These are phyloP conservation scores for Novumbra hubbsi DNA, from an alignment of 2,797 vertebrate genomes.

Conservation along the genomic window DNA sequence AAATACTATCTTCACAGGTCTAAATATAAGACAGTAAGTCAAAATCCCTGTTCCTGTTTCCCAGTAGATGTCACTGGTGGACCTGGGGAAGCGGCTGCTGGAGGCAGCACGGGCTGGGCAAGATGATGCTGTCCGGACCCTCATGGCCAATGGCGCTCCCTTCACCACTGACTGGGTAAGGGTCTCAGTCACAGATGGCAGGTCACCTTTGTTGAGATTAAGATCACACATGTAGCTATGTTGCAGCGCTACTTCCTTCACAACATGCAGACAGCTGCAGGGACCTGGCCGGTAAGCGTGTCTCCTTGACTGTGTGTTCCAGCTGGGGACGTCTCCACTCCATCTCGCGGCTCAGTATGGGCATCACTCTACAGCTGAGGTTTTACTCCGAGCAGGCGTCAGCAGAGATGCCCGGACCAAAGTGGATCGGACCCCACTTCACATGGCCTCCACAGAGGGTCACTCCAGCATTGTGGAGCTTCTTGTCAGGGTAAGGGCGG, in stretches of 20 bases:
- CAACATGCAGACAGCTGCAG: not conserved
- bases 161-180: slow-evolving; percentile 78
- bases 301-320: slow-evolving; percentile 8
- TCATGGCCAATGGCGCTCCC: slow-evolving; percentile 75
- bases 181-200: not conserved
- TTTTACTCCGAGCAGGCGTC: slow-evolving; percentile 76
- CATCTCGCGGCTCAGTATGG: slow-evolving; percentile 77
- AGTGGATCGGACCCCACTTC: slow-evolving; percentile 80
- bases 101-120: slow-evolving; percentile 73
- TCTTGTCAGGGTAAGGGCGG: slow-evolving; percentile 61
- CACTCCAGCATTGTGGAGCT: slow-evolving; percentile 71
- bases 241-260: not conserved
- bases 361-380: slow-evolving; percentile 77
- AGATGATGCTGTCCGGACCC: slow-evolving; percentile 73
- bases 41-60: slow-evolving; percentile 1
- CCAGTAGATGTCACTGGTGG: slow-evolving; percentile 78
- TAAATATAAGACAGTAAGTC: not conserved
- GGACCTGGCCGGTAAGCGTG: not conserved
- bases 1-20: not conserved
- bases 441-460: slow-evolving; percentile 53
- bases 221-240: not conserved
- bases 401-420: slow-evolving; percentile 80
- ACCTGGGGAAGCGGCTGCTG: slow-evolving; percentile 71
- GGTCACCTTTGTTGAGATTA: no score
- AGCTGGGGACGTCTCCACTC: slow-evolving; percentile 79